Evolutionary conservation across 2,113 vertebrate species (phyloP).

Genomic region (Budorcas taxicolor): DNA sequence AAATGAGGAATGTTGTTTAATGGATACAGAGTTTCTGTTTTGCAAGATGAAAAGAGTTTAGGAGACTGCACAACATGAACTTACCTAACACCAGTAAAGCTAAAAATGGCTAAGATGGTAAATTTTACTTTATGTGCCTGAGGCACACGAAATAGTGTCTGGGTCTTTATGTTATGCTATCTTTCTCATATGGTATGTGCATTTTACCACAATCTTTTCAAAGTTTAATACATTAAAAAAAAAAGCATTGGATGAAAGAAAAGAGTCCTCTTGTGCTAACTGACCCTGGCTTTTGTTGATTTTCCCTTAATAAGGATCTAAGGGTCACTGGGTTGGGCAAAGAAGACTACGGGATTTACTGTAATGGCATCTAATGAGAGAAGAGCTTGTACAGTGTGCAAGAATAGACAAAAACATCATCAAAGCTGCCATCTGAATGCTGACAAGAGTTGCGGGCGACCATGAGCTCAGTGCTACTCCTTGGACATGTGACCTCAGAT

Average conservation of each 20-base stretch:
- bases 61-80: neutral
- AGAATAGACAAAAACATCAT: neutral
- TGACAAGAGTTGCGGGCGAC: neutral
- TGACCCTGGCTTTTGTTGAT: neutral
- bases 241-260: neutral
- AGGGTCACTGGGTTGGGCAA: neutral
- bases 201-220: neutral
- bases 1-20: neutral
- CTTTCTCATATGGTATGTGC: neutral
- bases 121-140: neutral
- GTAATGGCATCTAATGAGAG: neutral
- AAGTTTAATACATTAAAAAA: neutral
- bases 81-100: neutral
- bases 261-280: neutral
- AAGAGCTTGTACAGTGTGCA: neutral
- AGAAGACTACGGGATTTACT: neutral
- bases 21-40: neutral
- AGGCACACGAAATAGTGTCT: neutral
- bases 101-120: neutral
- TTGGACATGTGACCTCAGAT: neutral
- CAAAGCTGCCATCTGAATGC: neutral
- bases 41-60: neutral
- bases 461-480: neutral
- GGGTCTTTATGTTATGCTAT: neutral
- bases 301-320: slow-evolving; percentile 20